These are phyloP conservation scores for Acrocera orbiculus DNA, from an alignment of 2,888 invertebrate genomes.

Conservation along the genomic window DNA sequence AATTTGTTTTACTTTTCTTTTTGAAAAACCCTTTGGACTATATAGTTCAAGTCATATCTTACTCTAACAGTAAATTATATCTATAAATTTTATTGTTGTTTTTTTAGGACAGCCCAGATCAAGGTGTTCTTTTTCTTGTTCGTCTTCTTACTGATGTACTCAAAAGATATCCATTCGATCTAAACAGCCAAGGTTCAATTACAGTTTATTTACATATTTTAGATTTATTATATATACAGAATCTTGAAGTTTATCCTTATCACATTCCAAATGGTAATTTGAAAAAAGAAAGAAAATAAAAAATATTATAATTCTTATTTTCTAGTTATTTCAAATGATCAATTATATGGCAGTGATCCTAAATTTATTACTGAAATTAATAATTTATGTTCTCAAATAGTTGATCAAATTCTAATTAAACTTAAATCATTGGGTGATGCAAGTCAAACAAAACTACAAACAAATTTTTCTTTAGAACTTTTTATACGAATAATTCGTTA, in stretches of 20 bases:
- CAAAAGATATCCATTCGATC: constrained; percentile 53
- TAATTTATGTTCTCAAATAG: constrained; percentile 53
- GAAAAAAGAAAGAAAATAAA: constrained; percentile 20
- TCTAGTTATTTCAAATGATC: constrained; percentile 79
- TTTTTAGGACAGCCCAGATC: constrained; percentile 67
- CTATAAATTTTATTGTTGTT: background rate
- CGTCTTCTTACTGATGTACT: constrained; percentile 66
- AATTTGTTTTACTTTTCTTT: too few species aligned
- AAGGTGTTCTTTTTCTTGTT: constrained; percentile 65
- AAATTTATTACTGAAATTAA: constrained; percentile 70
- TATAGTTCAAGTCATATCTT: too few species aligned
- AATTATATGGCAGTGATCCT: constrained; percentile 73
- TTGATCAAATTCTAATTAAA: constrained; percentile 56
- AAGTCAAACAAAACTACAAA: constrained; percentile 49
- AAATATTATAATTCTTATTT: constrained; percentile 6
- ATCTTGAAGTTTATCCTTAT: constrained; percentile 70
- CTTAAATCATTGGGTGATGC: constrained; percentile 51
- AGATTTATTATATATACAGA: constrained; percentile 59
- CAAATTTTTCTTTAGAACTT: constrained; percentile 53
- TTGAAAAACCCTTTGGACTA: too few species aligned
- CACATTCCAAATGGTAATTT: constrained; percentile 56
- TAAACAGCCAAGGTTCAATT: constrained; percentile 45
- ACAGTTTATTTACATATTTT: constrained; percentile 56
- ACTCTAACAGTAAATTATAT: constrained; percentile 15
- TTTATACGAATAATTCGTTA: constrained; percentile 48